phyloP scores from a whole-genome alignment of 2,888 invertebrate species.

The Limnephilus auricula region DNA sequence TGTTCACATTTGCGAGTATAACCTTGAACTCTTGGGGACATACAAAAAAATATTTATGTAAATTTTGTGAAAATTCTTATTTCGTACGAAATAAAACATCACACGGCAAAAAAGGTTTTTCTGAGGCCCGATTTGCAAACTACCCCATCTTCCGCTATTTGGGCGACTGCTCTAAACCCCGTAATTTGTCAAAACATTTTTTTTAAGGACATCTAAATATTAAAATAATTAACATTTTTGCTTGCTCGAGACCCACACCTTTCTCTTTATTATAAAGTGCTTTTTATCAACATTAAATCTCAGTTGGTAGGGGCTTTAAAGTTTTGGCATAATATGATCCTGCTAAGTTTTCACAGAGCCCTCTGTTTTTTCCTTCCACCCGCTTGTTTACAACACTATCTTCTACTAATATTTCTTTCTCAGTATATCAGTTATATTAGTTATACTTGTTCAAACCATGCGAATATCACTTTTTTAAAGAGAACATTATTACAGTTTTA shows the following conservation, averaged over 20 bases:
- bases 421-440: no score
- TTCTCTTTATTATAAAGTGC: background rate
- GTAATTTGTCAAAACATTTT: background rate
- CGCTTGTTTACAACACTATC: no score
- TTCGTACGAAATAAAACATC: background rate
- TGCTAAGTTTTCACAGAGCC: no score
- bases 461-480: no score
- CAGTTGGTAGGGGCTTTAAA: background rate
- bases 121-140: background rate
- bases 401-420: no score
- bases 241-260: background rate
- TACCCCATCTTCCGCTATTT: background rate
- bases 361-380: no score
- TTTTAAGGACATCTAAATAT: background rate
- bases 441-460: no score
- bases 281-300: background rate
- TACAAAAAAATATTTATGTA: background rate
- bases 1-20: no score
- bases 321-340: no score
- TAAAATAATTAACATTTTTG: background rate
- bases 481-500: no score
- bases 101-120: background rate
- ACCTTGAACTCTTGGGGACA: no score
- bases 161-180: background rate
- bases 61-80: background rate